phyloP scores from a whole-genome alignment of 2,888 invertebrate species.

The Polymixis flavicincta region DNA sequence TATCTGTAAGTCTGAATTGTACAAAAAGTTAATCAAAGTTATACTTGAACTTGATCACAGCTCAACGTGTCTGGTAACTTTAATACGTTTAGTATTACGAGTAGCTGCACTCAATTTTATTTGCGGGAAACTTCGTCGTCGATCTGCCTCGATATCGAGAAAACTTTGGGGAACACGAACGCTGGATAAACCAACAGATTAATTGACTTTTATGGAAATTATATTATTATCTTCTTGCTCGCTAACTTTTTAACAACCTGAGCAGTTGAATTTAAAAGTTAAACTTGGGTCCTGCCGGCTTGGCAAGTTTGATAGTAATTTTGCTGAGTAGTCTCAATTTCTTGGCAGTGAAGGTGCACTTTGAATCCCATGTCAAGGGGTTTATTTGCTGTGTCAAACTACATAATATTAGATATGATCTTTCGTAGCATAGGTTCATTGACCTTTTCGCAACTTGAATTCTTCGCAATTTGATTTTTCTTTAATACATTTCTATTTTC shows the following conservation, averaged over 20 bases:
- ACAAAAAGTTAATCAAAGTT: slow-evolving; percentile 63
- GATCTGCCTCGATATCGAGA: slow-evolving; percentile 7
- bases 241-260: slow-evolving; percentile 27
- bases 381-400: background rate
- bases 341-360: background rate
- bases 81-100: slow-evolving; percentile 52
- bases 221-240: slow-evolving; percentile 4
- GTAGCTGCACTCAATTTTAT: slow-evolving; percentile 47
- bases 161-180: slow-evolving; percentile 15
- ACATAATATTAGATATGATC: too few species aligned
- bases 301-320: slow-evolving; percentile 19
- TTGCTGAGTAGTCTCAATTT: slow-evolving; percentile 6
- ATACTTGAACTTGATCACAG: slow-evolving; percentile 42
- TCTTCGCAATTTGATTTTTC: background rate
- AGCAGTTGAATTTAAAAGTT: slow-evolving; percentile 27
- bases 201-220: slow-evolving; percentile 34
- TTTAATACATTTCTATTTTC: background rate
- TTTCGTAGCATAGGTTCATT: background rate
- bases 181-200: slow-evolving; percentile 18
- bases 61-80: slow-evolving; percentile 47
- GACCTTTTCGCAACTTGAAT: background rate
- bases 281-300: slow-evolving; percentile 3
- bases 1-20: slow-evolving; percentile 35
- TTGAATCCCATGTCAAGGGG: background rate
- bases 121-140: slow-evolving; percentile 24